Percentiles rank a stretch among this genome's conserved stretches.
These are phyloP conservation scores for Catostomus latipinnis DNA, from an alignment of 2,797 vertebrate species.

Conservation along the genomic window DNA sequence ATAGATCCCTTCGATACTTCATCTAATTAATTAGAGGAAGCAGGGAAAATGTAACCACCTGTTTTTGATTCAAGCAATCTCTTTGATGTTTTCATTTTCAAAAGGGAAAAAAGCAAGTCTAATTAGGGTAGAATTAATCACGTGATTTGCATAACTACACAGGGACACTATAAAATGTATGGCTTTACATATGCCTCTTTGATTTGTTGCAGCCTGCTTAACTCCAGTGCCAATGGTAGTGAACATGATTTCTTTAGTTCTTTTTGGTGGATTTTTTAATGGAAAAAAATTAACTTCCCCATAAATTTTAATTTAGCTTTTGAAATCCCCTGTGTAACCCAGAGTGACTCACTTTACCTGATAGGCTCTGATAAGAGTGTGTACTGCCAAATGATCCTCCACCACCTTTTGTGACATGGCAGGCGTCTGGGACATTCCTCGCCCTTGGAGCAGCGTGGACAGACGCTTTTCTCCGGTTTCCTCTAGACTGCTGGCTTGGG, in stretches of 20 bases:
- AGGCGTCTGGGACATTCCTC: constrained; percentile 73
- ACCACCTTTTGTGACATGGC: constrained; percentile 84
- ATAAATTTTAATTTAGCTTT: neutral
- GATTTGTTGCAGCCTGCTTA: constrained; percentile 13
- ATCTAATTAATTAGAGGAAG: constrained; percentile 72
- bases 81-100: constrained; percentile 78
- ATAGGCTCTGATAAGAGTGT: constrained; percentile 90
- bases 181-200: constrained; percentile 1
- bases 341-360: constrained; percentile 73
- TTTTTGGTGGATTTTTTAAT: neutral
- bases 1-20: constrained; percentile 78
- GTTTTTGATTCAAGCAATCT: constrained; percentile 79
- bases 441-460: constrained; percentile 77
- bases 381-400: constrained; percentile 90
- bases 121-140: constrained; percentile 73
- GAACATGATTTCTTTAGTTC: constrained; percentile 1
- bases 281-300: neutral
- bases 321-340: neutral
- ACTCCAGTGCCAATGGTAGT: neutral
- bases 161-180: constrained; percentile 39
- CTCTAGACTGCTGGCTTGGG: constrained; percentile 65
- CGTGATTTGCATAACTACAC: constrained; percentile 45
- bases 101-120: constrained; percentile 67
- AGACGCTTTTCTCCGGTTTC: constrained; percentile 62
- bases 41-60: constrained; percentile 73